Conservation (phyloP, 2,797 vertebrate genomes). For the Rhinoraja longicauda region DNA sequence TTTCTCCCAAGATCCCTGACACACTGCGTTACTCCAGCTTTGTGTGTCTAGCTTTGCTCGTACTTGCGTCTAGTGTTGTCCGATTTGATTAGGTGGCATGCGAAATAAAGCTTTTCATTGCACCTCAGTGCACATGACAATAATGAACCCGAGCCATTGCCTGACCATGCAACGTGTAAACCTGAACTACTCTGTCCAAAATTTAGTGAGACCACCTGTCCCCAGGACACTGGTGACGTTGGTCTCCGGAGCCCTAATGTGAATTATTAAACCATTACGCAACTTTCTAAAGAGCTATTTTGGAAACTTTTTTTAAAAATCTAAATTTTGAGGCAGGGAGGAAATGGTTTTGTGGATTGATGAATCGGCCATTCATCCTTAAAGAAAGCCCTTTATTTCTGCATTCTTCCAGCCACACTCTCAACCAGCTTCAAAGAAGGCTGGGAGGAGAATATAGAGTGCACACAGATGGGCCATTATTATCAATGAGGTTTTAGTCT, state of each 20-base stretch:
- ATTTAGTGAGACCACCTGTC: not conserved
- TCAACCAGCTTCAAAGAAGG: not conserved
- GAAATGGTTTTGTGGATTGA: constrained; percentile 1
- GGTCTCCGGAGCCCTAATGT: not conserved
- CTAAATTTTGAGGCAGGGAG: not conserved
- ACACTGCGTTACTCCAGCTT: too few species aligned
- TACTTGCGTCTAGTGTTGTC: too few species aligned
- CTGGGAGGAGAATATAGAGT: not conserved
- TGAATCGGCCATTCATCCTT: constrained; percentile 26
- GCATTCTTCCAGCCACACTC: not conserved
- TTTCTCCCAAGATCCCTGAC: too few species aligned
- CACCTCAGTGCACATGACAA: too few species aligned
- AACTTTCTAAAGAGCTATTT: not conserved
- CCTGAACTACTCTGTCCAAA: too few species aligned
- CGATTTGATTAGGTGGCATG: too few species aligned
- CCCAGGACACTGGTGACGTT: not conserved
- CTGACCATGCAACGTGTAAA: not conserved
- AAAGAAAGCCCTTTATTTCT: constrained; percentile 19
- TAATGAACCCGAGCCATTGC: too few species aligned
- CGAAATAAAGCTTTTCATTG: too few species aligned
- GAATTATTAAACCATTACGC: not conserved
- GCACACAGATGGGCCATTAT: constrained; percentile 15
- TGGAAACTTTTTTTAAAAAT: not conserved
- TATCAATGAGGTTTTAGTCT: not conserved
- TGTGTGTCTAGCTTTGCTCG: too few species aligned